A percentile compares a stretch with the other conserved stretches of the same genome.
phyloP scores from a whole-genome alignment of 1,140 invertebrate species.

The Magallana gigas region DNA sequence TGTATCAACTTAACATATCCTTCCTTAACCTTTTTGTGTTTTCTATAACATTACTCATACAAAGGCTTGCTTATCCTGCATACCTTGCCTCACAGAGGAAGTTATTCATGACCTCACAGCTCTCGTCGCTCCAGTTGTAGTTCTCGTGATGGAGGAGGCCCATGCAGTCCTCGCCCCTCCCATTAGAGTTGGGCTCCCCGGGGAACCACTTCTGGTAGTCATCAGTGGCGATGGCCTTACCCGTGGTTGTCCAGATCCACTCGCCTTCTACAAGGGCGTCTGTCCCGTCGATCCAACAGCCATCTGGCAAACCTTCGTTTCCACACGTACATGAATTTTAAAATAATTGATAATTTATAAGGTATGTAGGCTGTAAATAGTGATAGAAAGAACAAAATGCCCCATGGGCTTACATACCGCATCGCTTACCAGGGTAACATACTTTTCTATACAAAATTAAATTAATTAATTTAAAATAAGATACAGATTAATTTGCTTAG shows the following conservation, averaged over 20 bases:
- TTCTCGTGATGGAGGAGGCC: conserved; percentile 52
- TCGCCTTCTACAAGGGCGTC: conserved; percentile 52
- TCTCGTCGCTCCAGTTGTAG: conserved; percentile 56
- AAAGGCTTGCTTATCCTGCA: neutral
- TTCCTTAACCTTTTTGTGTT: too few relatives aligned
- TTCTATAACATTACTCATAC: too few relatives aligned
- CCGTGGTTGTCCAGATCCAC: conserved; percentile 51
- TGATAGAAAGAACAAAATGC: too few relatives aligned
- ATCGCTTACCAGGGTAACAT: too few relatives aligned
- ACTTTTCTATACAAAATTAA: too few relatives aligned
- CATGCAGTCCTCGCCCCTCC: conserved; percentile 53
- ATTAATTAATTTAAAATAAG: too few relatives aligned
- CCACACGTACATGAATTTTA: neutral
- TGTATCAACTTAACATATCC: too few relatives aligned
- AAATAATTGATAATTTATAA: neutral
- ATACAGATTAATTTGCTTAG: too few relatives aligned
- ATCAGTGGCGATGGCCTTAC: conserved; percentile 23
- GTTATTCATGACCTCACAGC: conserved; percentile 47
- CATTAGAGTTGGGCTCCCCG: conserved; percentile 49
- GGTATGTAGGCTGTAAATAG: too few relatives aligned
- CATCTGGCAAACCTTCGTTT: conserved; percentile 40
- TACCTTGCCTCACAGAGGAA: conserved; percentile 56
- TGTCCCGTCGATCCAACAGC: conserved; percentile 54
- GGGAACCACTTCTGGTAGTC: conserved; percentile 51
- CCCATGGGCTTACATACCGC: too few relatives aligned